A percentile compares a stretch with the other conserved stretches of the same genome.
These are phyloP conservation scores for Rhinoderma darwinii DNA, from an alignment of 2,113 vertebrate genomes.

Conservation along the genomic window DNA sequence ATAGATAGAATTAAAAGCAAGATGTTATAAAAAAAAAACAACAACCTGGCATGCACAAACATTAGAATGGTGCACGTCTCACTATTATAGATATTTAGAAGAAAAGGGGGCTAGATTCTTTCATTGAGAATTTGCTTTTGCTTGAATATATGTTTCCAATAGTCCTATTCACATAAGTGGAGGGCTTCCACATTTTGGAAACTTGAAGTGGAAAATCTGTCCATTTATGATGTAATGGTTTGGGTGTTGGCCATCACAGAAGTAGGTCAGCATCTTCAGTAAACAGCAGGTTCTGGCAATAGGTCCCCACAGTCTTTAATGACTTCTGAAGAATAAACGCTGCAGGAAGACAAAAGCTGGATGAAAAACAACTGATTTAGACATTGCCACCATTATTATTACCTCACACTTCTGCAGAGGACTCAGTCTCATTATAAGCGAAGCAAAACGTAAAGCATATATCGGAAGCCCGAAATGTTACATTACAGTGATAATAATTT, in stretches of 20 bases:
- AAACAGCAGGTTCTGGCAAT: slow-evolving; percentile 38
- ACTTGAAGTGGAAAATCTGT: slow-evolving; percentile 36
- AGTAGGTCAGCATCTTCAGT: slow-evolving; percentile 46
- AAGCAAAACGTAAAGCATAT: not conserved
- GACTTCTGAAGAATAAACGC: slow-evolving; percentile 23
- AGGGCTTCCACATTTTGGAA: slow-evolving; percentile 27
- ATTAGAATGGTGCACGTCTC: not conserved
- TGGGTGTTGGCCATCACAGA: slow-evolving; percentile 16
- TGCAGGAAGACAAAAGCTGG: slow-evolving; percentile 18
- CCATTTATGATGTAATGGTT: not conserved
- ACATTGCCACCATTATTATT: not conserved
- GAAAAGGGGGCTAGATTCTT: not conserved
- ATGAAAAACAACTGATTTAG: slow-evolving; percentile 21
- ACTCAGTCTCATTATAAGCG: not conserved
- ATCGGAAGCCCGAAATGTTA: not conserved
- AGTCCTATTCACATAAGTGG: not conserved
- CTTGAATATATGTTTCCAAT: not conserved
- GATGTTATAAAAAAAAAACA: not conserved
- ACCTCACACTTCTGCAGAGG: not conserved
- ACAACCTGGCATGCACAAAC: not conserved
- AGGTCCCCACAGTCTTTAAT: slow-evolving; percentile 36
- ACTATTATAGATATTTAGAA: not conserved
- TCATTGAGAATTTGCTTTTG: not conserved
- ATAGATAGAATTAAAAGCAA: not conserved
- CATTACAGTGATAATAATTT: slow-evolving; percentile 19